Base-by-base conservation (phyloP, 1,140 invertebrate genomes). In the Medauroidea extradentata region DNA sequence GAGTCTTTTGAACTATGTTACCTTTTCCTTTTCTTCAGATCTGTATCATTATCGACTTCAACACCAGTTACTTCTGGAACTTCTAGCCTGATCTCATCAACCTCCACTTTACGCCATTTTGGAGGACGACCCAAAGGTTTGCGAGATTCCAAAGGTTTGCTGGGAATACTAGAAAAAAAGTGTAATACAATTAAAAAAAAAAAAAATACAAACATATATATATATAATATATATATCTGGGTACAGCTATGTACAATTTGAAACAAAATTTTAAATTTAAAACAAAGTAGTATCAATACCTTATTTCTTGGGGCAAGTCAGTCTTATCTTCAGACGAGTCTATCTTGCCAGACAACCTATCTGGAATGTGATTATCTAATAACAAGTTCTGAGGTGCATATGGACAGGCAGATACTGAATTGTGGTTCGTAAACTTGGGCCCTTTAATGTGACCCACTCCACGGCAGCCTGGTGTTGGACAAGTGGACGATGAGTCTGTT, bases 361-460 rank as follows among this genome's bases (percentile, higher is more conserved):
- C 84, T 1, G 82, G 75, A 3, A 79, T 41, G 5, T 73, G 65
- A 25, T 75, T 73, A 19, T 83, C 82, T 68, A 82, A 83, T 65
- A 82, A 80, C 54, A 89, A 76, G 76, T 90, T 89, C 59, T 83
- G 75, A 3, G 78, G 69, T 2, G 88, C 84, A 77, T 96, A 96
- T 1, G 94, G 94, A 77, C 94, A 97, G 23, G 89, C 85, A 66
- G 87, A 85, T 18, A 84, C 79, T 60, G 85, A 83, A 43, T 84
- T 83, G 76, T 96, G 93, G 27, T 83, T 87, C 46, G 84, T 80
- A 71, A 85, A 85, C 73, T 86, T 86, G 46, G 87, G 82, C 43
- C 90, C 90, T 67, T 84, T 84, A 38, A 85, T 79, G 67, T 93
- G 88, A 16, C 91, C 91, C 64, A 87, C 81, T 9, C 91, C 91